Evolutionary conservation across 1,140 invertebrate species (phyloP), one percentile per base, ranked within the genome.

Genomic region (Drosophila orosa): DNA sequence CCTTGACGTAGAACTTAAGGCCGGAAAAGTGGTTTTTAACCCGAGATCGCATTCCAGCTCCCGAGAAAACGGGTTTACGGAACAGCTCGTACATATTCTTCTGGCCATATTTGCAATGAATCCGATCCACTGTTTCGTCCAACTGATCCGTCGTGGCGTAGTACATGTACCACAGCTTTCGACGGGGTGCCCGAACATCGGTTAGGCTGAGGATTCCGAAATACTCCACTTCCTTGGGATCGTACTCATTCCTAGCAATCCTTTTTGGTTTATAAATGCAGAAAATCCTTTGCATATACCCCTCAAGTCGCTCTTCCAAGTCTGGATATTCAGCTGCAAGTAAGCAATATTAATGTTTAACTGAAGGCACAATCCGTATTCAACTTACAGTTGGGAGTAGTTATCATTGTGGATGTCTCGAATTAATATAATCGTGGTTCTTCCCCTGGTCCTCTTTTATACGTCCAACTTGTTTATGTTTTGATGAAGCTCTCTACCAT

Each of bases 161-260:
- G 37, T 80, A 89, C 31, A 83, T 62, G 27, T 87, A 89, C 84
- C 84, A 87, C 2, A 89, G 22, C 33, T 83, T 89, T 0, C 84
- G 68, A 0, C 68, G 68, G 0, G 84, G 80, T 5, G 63, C 35
- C 0, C 76, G 48, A 7, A 65, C 15, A 48, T 89, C 80, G 2
- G 29, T 78, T 0, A 89, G 33, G 17, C 69, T 90, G 1, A 89
- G 54, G 0, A 89, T 63, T 1, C 84, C 84, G 13, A 89, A 89
- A 39, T 67, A 80, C 27, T 89, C 84, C 9, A 89, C n/a, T 6
- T 31, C 22, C 9, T 42, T 35, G 7, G 50, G 35, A 50, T 89
- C 62, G 17, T 50, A 74, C 47, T 62, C 74, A 22, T 61, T 68
- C 44, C 17, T 54, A 0, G 33, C 2, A 10, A 3, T 0, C 8